phyloP scores from a whole-genome alignment of 1,140 invertebrate species.

The Steinernema khuongi region DNA sequence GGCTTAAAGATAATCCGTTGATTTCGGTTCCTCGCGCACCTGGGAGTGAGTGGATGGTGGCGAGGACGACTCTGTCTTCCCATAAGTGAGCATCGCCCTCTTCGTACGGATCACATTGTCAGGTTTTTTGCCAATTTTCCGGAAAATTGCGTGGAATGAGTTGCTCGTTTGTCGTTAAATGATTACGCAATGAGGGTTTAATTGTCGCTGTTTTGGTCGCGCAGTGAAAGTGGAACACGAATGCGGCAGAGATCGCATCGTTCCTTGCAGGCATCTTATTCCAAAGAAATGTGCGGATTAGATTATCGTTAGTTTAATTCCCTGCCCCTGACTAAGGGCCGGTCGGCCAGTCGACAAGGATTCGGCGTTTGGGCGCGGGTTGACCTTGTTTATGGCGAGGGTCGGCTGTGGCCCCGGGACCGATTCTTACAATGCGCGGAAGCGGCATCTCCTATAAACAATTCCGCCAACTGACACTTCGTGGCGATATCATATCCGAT shows the following conservation, averaged over 20 bases:
- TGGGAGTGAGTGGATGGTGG: too few species aligned
- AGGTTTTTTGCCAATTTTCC: background rate
- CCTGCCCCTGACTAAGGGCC: background rate
- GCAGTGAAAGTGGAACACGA: conserved; percentile 9
- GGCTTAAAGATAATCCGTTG: background rate
- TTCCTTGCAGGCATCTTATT: background rate
- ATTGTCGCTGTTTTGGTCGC: conserved; percentile 11
- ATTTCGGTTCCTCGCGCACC: too few species aligned
- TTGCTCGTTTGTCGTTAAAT: background rate
- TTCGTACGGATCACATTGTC: too few species aligned
- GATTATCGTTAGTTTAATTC: background rate
- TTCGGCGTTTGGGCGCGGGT: background rate
- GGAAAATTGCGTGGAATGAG: background rate
- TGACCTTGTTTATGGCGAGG: background rate
- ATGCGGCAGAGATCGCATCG: background rate
- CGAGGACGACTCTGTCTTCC: too few species aligned
- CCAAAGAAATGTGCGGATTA: background rate
- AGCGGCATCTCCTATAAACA: conserved; percentile 10
- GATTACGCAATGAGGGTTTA: background rate
- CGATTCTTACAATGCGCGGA: background rate
- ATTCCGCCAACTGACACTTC: conserved; percentile 12
- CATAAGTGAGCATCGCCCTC: too few species aligned
- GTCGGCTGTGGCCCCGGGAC: background rate
- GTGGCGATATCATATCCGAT: conserved; percentile 1
- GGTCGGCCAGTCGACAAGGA: background rate